phyloP scores from a whole-genome alignment of 2,113 vertebrate species.

The Typhlomys cinereus region DNA sequence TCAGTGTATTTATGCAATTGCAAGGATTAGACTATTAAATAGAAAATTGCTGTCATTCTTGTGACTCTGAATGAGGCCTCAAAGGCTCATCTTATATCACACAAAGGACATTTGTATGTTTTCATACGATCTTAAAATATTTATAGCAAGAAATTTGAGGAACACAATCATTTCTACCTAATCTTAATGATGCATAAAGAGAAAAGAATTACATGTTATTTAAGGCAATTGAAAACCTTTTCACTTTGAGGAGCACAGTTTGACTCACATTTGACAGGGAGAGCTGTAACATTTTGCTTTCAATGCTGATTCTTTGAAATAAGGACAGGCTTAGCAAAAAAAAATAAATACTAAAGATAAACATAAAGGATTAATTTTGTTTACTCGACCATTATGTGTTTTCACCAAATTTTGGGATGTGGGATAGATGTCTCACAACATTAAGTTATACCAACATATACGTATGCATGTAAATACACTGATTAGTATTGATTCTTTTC shows the following conservation, averaged over 20 bases:
- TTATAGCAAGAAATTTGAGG: not conserved
- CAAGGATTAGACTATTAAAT: fast-evolving
- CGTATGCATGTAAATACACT: fast-evolving
- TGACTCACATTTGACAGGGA: not conserved
- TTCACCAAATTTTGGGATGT: not conserved
- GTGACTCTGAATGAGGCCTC: not conserved
- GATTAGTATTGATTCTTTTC: not conserved
- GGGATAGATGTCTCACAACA: not conserved
- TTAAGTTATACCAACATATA: not conserved
- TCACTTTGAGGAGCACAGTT: not conserved
- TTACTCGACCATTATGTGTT: not conserved
- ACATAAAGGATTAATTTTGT: not conserved
- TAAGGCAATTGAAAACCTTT: not conserved
- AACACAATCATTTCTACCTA: not conserved
- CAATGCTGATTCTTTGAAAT: not conserved
- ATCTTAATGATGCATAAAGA: not conserved
- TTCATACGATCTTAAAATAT: not conserved
- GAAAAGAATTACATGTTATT: not conserved
- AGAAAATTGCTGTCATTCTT: not conserved
- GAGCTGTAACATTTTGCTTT: not conserved
- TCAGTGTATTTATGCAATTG: not conserved
- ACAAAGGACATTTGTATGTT: fast-evolving
- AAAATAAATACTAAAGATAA: not conserved
- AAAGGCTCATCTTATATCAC: no score
- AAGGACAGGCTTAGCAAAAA: not conserved